Conservation (phyloP, 2,888 invertebrate genomes). For the Ectropis crepuscularia region DNA sequence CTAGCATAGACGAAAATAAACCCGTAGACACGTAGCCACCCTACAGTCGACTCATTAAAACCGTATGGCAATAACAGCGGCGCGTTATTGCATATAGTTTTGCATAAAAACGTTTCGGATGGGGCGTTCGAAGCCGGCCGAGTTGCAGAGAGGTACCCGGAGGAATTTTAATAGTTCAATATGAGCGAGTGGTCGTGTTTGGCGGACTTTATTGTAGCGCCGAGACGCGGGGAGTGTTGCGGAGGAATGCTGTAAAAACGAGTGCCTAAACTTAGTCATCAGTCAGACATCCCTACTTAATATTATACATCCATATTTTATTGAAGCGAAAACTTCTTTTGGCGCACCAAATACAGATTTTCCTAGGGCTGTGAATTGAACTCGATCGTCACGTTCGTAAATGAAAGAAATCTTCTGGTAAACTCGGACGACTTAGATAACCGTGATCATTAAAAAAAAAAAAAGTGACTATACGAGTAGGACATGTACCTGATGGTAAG, state of each 20-base stretch:
- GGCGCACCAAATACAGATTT: too few relatives aligned
- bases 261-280: neutral
- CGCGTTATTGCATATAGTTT: conserved; percentile 70
- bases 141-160: conserved; percentile 25
- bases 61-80: conserved; percentile 53
- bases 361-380: too few relatives aligned
- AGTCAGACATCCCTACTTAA: too few relatives aligned
- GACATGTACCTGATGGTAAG: too few relatives aligned
- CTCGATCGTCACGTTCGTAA: too few relatives aligned
- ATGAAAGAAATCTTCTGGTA: too few relatives aligned
- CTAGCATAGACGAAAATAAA: conserved; percentile 26
- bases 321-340: too few relatives aligned
- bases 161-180: conserved; percentile 73
- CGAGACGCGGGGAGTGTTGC: conserved; percentile 19
- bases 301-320: too few relatives aligned
- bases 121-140: conserved; percentile 37
- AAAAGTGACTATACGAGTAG: too few relatives aligned
- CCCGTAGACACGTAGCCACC: conserved; percentile 40
- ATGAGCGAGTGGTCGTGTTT: conserved; percentile 51
- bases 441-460: too few relatives aligned
- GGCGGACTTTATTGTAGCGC: conserved; percentile 53
- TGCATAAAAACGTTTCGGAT: conserved; percentile 68
- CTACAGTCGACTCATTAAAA: conserved; percentile 63
- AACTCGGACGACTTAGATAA: too few relatives aligned
- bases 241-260: conserved; percentile 15